Base-by-base conservation (phyloP, 2,113 vertebrate genomes). In the Sebastes schlegelii region DNA sequence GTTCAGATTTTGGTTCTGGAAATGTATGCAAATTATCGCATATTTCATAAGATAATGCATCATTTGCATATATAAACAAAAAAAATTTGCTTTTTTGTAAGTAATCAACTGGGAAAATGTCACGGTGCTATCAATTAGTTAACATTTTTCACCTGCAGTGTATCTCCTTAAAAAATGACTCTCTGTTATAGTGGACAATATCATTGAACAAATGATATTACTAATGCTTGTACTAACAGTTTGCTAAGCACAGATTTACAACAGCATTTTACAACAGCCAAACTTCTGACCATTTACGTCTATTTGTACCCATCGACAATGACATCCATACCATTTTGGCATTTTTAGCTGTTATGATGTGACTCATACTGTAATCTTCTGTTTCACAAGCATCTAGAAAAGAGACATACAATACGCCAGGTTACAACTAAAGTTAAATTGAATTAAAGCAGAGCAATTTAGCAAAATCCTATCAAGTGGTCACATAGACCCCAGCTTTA, bases 311-410 rank as follows among this genome's bases (percentile, higher is more conserved):
- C 23, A 58, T 58, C 4, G 17, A 40, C 4, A 42, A 6, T 57
- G 0, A 49, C 46, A 3, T 52, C 1, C 61, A 1, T 93, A 96
- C 97, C 95, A 80, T 92, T 86, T 94, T 94, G 21, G 93, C 93
- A 74, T 88, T 92, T 71, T 61, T 92, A n/a, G 97, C 97, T 54
- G 96, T 97, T 19, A 97, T 60, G 57, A 98, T 93, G 10, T 98
- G 98, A 89, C 95, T 95, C 2, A 89, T 94, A 0, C 95, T 70
- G 55, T 97, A 98, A 23, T 97, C 95, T 16, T 40, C 1, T 77
- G 86, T 93, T 74, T 95, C 92, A 46, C 97, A 96, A 40, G 96
- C 96, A 90, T 99, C 98, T 99, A 88, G 9, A 84, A 89, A 80
- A 48, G 9, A 67, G 5, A 67, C 19, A 82, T 1, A 9, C 9